Conservation (phyloP, 1,140 invertebrate species). For the Drosophila sproati region DNA sequence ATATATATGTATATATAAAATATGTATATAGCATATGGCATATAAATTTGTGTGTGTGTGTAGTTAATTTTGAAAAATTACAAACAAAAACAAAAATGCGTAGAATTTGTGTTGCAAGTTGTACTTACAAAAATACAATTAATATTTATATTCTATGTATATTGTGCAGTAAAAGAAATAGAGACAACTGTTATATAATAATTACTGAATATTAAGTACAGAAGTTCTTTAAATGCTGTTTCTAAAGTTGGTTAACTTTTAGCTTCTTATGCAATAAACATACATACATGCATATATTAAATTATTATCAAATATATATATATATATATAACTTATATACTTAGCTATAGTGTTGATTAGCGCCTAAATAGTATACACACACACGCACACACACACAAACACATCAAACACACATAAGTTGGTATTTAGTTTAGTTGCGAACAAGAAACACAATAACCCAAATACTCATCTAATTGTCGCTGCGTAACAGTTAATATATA, state of each 20-base stretch:
- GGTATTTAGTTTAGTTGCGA: slow-evolving; percentile 46
- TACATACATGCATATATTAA: slow-evolving; percentile 33
- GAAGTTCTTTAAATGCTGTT: slow-evolving; percentile 52
- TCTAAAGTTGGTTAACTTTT: slow-evolving; percentile 56
- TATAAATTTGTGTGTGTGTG: slow-evolving; percentile 31
- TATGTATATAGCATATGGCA: background rate
- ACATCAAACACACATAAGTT: slow-evolving; percentile 42
- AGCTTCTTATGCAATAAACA: slow-evolving; percentile 72
- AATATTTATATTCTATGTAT: slow-evolving; percentile 36
- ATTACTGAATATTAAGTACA: slow-evolving; percentile 27
- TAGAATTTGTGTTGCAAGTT: slow-evolving; percentile 45
- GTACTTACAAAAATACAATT: slow-evolving; percentile 28
- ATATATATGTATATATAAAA: background rate
- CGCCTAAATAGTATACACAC: slow-evolving; percentile 51
- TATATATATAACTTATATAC: slow-evolving; percentile 46
- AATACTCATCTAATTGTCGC: slow-evolving; percentile 61
- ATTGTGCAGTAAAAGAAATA: slow-evolving; percentile 20
- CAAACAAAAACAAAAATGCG: background rate
- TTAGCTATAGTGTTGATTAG: slow-evolving; percentile 63
- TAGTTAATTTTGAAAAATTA: slow-evolving; percentile 25
- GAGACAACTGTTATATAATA: slow-evolving; percentile 34
- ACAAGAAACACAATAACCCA: slow-evolving; percentile 39
- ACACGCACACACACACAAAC: slow-evolving; percentile 49
- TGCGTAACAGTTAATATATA: slow-evolving; percentile 56
- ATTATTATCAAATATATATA: slow-evolving; percentile 55